Percentiles rank a stretch among this genome's conserved stretches.
Evolutionary conservation across 2,113 vertebrate species (phyloP).

Genomic region (Neomonachus schauinslandi): DNA sequence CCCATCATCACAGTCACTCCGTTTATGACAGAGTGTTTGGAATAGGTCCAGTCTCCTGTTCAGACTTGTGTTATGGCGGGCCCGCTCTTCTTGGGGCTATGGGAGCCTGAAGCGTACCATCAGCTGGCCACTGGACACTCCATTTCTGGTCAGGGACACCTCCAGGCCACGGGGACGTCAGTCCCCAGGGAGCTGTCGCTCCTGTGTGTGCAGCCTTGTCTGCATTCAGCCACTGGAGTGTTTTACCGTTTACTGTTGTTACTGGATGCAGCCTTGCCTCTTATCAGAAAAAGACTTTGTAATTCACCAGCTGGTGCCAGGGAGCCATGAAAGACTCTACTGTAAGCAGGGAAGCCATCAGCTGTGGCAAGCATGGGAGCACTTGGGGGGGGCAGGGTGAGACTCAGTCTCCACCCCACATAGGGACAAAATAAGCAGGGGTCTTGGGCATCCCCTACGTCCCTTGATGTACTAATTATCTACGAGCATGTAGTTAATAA

Average conservation of each 20-base stretch:
- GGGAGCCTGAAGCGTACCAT: not conserved
- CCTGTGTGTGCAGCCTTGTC: rapidly evolving
- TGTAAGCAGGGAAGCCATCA: not conserved
- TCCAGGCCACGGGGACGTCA: rapidly evolving
- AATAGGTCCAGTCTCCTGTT: not conserved
- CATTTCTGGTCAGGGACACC: no score
- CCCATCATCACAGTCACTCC: not conserved
- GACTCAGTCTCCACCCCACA: not conserved
- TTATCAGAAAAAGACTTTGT: not conserved
- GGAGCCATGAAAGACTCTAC: not conserved
- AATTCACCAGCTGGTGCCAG: not conserved
- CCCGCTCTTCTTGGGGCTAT: not conserved
- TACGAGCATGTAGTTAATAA: not conserved
- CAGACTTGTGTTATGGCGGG: not conserved
- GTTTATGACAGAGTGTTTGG: not conserved
- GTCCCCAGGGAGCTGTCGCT: rapidly evolving
- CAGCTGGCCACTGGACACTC: not conserved
- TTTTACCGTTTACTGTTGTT: not conserved
- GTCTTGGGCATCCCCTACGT: not conserved
- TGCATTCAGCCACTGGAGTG: not conserved
- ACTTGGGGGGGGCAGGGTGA: not conserved
- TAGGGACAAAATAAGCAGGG: not conserved
- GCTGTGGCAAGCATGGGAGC: not conserved
- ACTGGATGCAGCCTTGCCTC: not conserved
- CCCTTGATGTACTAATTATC: not conserved